A percentile compares a stretch with the other conserved stretches of the same genome.
Evolutionary conservation across 1,140 invertebrate genomes (phyloP).

Genomic region (Zaprionus capensis): DNA sequence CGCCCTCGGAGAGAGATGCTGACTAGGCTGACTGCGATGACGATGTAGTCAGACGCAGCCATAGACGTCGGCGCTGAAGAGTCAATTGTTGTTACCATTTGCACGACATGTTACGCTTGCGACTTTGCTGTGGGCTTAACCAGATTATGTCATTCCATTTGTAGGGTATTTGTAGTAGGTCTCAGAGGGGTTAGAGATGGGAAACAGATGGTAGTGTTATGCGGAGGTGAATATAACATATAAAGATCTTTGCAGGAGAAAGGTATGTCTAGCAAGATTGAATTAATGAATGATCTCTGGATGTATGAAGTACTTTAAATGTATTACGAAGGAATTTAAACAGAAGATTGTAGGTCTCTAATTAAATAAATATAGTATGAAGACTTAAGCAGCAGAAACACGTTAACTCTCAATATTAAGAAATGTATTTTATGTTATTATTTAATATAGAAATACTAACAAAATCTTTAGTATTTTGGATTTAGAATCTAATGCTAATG

Average conservation of each 20-base stretch:
- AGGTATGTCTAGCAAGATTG: too few species aligned
- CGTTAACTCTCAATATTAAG: accelerated
- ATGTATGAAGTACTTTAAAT: too few species aligned
- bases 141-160: constrained; percentile 35
- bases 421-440: too few species aligned
- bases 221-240: too few species aligned
- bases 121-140: constrained; percentile 10
- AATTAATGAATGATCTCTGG: too few species aligned
- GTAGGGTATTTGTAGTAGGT: constrained; percentile 1
- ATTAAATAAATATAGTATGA: too few species aligned
- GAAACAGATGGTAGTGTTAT: not conserved
- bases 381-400: too few species aligned
- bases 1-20: constrained; percentile 48
- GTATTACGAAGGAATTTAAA: too few species aligned
- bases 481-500: too few species aligned
- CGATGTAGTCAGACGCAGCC: constrained; percentile 11
- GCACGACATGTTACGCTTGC: constrained; percentile 43
- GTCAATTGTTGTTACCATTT: constrained; percentile 44
- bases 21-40: constrained; percentile 8
- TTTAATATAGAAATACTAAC: too few species aligned
- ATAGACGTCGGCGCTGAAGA: constrained; percentile 31
- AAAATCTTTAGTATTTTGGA: too few species aligned
- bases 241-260: too few species aligned
- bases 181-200: not conserved
- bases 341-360: not conserved